Evolutionary conservation across 35 echinoderm and acorn worm genomes (phyloP), one percentile per base, ranked within the genome.

Genomic region (Heliocidaris erythrogramma): DNA sequence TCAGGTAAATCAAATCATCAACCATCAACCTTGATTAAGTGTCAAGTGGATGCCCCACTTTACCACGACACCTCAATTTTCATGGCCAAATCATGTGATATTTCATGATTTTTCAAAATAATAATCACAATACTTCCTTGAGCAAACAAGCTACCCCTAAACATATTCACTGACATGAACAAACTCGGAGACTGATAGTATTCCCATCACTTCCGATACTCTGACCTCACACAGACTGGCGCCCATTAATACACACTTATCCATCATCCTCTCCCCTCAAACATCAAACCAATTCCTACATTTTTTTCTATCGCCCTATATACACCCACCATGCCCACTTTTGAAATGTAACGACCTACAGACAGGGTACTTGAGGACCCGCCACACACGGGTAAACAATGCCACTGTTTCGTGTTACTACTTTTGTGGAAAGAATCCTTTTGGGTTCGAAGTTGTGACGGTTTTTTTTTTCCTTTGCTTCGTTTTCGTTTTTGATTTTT

Each of bases 341-440:
- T 5, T 27, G 65, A 78, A 78, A 78, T 27, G 65, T 78, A 78
- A 78, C 65, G 65, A 78, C 65, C 65, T 24, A 78, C 65, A 78
- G 65, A 78, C 65, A 29, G 65, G 65, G 7, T 78, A 27, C 5
- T 78, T 21, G 27, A 78, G 65, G n/a, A n/a, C 21, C 65, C 65
- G 65, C 65, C 65, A 78, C 65, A 24, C 65, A 78, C 65, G 65
- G 21, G 65, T 24, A 78, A 78, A 78, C 65, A 78, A 78, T 78
- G 65, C 65, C 65, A 78, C 65, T 78, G 65, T 78, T 78, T 78
- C 65, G 65, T 78, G 65, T 78, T 78, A 78, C 65, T 78, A 78
- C 65, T 78, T 78, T 78, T 78, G 21, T 78, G 65, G 65, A 4
- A 24, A 78, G 65, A 78, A 78, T 27, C 17, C 3, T 7, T 27